Base-by-base conservation (phyloP, 2,888 invertebrate species). In the Lydus trimaculatus region DNA sequence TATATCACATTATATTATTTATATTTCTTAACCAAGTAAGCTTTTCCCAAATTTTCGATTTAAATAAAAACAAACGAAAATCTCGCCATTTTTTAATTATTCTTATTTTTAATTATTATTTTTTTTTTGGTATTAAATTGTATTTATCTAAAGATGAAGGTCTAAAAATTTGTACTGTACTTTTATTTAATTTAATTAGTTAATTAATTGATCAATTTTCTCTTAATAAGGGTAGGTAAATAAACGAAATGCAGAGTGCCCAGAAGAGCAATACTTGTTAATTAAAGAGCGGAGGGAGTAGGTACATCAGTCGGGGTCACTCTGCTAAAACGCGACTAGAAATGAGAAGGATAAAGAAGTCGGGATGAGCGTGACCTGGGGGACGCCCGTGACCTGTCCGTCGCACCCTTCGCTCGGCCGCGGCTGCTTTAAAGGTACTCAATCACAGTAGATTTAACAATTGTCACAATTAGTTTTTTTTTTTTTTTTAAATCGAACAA, bases 261-360 rank as follows among this genome's bases (percentile, higher is more conserved):
- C 82, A 81, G 77, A 78, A 80, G 78, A 81, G 81, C 78, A 76
- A 78, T 70, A 76, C 75, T 78, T 80, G 79, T 80, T 80, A 79
- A 79, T 80, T 76, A 17, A 48, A 78, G 78, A 80, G 80, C 79
- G 81, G 81, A 83, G 81, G 82, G 82, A 81, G 76, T 83, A 82
- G 80, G 81, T 82, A 81, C 79, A 82, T 84, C 83, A 84, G 84
- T 83, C 83, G 77, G 80, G 82, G 81, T 77, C 81, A 83, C 83
- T 82, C 82, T 81, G 82, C 81, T 77, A 20, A 76, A 76, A 80
- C 78, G 79, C 81, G 83, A 82, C 82, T 82, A 82, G 82, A 81
- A 81, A 79, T 76, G 76, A 80, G 76, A 75, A 48, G 73, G 68
- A 75, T 79, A 79, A 82, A 81, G 81, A 74, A 81, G 81, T 77